Percentiles rank a stretch among this genome's conserved stretches.
phyloP scores from a whole-genome alignment of 2,113 vertebrate genomes.

The Laticauda laticaudata region DNA sequence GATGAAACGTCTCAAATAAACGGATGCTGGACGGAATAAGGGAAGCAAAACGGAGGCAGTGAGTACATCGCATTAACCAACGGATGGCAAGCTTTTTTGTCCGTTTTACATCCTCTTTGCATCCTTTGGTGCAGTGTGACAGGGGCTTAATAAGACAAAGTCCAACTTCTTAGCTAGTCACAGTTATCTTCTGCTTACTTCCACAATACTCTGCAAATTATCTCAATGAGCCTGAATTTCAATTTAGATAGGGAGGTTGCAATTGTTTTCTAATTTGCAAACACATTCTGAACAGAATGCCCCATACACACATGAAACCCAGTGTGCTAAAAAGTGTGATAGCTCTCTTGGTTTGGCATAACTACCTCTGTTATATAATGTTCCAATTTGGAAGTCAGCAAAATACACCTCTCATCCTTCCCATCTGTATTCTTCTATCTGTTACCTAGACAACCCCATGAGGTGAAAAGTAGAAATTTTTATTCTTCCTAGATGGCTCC shows the following conservation, averaged over 20 bases:
- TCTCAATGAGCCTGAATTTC: background rate
- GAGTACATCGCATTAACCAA: no score
- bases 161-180: background rate
- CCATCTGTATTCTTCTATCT: slow-evolving; percentile 14
- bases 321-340: background rate
- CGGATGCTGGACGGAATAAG: no score
- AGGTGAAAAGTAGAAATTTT: slow-evolving; percentile 8
- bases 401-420: background rate
- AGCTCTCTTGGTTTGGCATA: background rate
- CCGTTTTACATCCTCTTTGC: no score
- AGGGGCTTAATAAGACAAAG: background rate
- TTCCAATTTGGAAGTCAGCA: slow-evolving; percentile 19
- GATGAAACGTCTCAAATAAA: no score
- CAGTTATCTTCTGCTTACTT: background rate
- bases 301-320: background rate
- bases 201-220: background rate
- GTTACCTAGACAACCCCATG: slow-evolving; percentile 22
- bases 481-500: slow-evolving; percentile 23
- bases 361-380: background rate
- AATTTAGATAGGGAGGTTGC: background rate
- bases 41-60: no score
- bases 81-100: no score
- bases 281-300: background rate
- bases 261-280: background rate
- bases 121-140: no score